Percentiles rank a stretch among this genome's conserved stretches.
phyloP scores from a whole-genome alignment of 35 echinoderm and acorn worm species.

The Stichopus chloronotus region DNA sequence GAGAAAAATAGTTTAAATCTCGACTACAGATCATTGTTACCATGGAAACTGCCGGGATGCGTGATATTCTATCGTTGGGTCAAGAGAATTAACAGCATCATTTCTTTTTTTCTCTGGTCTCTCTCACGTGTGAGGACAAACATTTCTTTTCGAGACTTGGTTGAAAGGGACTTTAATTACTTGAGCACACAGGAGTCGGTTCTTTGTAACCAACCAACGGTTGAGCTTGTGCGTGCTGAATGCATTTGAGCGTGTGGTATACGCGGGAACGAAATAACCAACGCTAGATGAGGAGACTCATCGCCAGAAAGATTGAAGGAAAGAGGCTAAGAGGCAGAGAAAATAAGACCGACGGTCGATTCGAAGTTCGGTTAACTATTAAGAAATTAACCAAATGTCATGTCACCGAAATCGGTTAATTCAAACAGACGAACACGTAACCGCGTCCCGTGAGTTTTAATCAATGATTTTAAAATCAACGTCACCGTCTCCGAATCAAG shows the following conservation, averaged over 20 bases:
- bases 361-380: slow-evolving; percentile 15
- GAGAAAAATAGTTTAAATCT: too few species aligned
- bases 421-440: slow-evolving; percentile 24
- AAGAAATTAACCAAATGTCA: slow-evolving; percentile 25
- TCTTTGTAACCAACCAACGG: background rate
- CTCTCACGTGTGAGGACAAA: background rate
- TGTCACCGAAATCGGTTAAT: slow-evolving; percentile 17
- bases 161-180: slow-evolving; percentile 1
- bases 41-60: background rate
- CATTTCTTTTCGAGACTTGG: background rate
- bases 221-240: slow-evolving; percentile 9
- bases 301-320: background rate
- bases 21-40: background rate
- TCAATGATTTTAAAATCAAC: slow-evolving; percentile 15
- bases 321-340: slow-evolving; percentile 16
- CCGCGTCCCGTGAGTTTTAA: slow-evolving; percentile 22
- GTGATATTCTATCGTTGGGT: background rate
- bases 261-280: background rate
- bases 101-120: background rate
- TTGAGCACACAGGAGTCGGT: background rate
- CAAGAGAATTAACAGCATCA: background rate
- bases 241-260: slow-evolving; percentile 5
- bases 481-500: background rate
- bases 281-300: background rate
- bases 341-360: slow-evolving; percentile 13